phyloP scores from a whole-genome alignment of 1,140 invertebrate genomes.

The Drosophila prosaltans region DNA sequence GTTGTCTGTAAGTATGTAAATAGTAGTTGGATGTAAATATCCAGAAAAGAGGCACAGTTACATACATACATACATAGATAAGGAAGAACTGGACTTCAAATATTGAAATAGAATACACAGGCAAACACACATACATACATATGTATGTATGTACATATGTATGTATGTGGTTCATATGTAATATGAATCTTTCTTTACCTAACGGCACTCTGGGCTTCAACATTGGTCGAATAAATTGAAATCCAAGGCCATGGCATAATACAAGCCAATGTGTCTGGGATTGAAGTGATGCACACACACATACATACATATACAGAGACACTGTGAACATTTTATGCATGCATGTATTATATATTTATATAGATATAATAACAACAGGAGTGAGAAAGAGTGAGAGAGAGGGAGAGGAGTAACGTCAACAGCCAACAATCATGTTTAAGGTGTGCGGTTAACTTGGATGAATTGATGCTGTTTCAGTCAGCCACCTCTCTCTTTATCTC shows the following conservation, averaged over 20 bases:
- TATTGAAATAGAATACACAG: no score
- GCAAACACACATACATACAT: not conserved
- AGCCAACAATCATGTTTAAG: slow-evolving; percentile 44
- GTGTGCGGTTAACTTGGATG: slow-evolving; percentile 49
- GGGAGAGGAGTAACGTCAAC: slow-evolving; percentile 21
- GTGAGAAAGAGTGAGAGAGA: not conserved
- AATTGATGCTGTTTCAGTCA: slow-evolving; percentile 55
- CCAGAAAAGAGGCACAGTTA: no score
- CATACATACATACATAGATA: no score
- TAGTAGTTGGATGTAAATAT: no score
- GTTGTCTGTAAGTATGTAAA: not conserved
- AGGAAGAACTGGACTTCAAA: no score
- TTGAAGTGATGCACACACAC: slow-evolving; percentile 10
- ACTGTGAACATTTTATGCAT: not conserved
- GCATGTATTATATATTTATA: slow-evolving; percentile 19
- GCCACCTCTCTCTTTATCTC: slow-evolving; percentile 24
- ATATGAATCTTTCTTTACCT: not conserved
- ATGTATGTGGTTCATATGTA: not conserved
- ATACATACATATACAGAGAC: slow-evolving; percentile 7
- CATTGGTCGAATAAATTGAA: slow-evolving; percentile 7
- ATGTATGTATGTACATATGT: slow-evolving; percentile 10
- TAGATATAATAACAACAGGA: slow-evolving; percentile 35
- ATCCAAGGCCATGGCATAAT: slow-evolving; percentile 18
- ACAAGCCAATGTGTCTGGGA: slow-evolving; percentile 11
- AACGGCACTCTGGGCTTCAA: slow-evolving; percentile 9